A percentile compares a stretch with the other conserved stretches of the same genome.
These are phyloP conservation scores for Ochropleura plecta DNA, from an alignment of 2,888 invertebrate genomes.

Conservation along the genomic window DNA sequence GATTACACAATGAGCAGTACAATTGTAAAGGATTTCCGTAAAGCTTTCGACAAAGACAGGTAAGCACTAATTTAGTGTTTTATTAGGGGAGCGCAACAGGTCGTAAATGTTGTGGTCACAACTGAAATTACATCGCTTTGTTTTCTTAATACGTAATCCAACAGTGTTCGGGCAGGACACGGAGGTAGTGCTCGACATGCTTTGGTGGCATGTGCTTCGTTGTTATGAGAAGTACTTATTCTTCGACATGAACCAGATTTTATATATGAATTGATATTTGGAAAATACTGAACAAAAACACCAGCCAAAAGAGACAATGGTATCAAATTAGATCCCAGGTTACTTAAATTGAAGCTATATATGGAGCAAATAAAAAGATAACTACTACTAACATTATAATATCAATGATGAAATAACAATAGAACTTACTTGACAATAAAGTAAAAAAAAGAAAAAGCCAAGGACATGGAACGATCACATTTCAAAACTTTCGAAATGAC, in stretches of 20 bases:
- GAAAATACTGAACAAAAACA: neutral
- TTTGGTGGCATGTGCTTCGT: constrained; percentile 3
- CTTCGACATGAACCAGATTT: neutral
- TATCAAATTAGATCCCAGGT: neutral
- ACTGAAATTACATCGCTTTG: constrained; percentile 85
- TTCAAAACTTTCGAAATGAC: constrained; percentile 19
- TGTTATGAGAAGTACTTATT: neutral
- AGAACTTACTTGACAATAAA: constrained; percentile 3
- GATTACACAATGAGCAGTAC: constrained; percentile 39
- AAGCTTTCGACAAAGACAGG: constrained; percentile 43
- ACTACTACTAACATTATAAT: neutral
- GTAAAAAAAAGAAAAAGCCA: constrained; percentile 7
- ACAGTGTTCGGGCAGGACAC: constrained; percentile 73
- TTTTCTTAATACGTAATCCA: constrained; percentile 81
- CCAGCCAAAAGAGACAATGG: neutral
- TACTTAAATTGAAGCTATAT: neutral
- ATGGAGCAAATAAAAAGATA: neutral
- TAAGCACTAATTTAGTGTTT: constrained; percentile 55
- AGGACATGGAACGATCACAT: constrained; percentile 10
- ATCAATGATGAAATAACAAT: neutral
- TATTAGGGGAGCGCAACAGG: constrained; percentile 74
- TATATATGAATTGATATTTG: neutral
- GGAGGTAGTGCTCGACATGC: constrained; percentile 42
- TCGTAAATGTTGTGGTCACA: constrained; percentile 82
- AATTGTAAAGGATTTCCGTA: constrained; percentile 37